Conservation (phyloP, 53 echinoderm and acorn worm species). For the Luidia sarsii region DNA sequence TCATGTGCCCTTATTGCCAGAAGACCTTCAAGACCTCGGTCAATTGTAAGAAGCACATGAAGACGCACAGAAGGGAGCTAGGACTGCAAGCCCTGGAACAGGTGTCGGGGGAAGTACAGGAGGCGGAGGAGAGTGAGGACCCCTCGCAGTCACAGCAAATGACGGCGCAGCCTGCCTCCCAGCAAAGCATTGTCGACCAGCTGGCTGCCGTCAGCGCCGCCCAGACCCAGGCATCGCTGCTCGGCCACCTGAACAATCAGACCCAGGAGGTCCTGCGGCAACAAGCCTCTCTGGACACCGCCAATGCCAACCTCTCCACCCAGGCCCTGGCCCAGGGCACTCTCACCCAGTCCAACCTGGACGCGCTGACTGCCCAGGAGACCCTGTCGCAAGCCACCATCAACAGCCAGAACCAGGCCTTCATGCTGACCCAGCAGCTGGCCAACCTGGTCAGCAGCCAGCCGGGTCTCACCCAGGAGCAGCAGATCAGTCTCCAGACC, state of each 20-base stretch:
- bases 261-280: constrained; percentile 72
- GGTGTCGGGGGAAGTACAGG: constrained; percentile 34
- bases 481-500: constrained; percentile 93
- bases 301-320: constrained; percentile 62
- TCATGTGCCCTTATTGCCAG: constrained; percentile 99
- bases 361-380: constrained; percentile 66
- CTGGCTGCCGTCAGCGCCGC: constrained; percentile 52
- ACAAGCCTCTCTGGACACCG: constrained; percentile 50
- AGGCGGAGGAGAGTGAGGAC: constrained; percentile 10
- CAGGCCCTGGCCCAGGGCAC: constrained; percentile 68
- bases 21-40: constrained; percentile 99
- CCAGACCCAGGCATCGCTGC: constrained; percentile 63
- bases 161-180: constrained; percentile 41
- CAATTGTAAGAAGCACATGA: constrained; percentile 99
- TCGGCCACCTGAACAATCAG: constrained; percentile 57
- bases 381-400: constrained; percentile 67
- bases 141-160: constrained; percentile 23
- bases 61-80: constrained; percentile 90
- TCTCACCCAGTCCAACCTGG: constrained; percentile 60
- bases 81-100: constrained; percentile 80
- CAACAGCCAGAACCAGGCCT: constrained; percentile 47
- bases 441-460: constrained; percentile 55
- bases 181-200: constrained; percentile 69
- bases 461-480: constrained; percentile 69
- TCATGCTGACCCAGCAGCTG: constrained; percentile 67